phyloP scores from a whole-genome alignment of 2,797 vertebrate species.

The Thaleichthys pacificus region DNA sequence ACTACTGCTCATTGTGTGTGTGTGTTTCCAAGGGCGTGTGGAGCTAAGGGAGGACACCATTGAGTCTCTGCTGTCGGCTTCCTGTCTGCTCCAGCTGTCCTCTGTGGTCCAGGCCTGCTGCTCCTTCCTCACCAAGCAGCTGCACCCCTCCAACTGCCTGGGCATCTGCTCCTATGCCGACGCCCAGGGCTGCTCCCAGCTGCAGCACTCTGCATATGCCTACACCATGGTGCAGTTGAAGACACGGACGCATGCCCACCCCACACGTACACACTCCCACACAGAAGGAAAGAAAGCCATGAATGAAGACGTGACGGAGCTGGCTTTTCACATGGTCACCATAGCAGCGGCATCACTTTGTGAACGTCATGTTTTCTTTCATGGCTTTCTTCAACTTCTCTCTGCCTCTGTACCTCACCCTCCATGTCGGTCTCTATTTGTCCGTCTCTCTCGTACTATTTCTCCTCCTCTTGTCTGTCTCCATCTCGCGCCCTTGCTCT shows the following conservation, averaged over 20 bases:
- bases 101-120: slow-evolving; percentile 96
- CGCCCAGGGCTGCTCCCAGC: slow-evolving; percentile 92
- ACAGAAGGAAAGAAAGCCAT: too few relatives aligned
- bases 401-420: slow-evolving; percentile 36
- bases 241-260: background rate
- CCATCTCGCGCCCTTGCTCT: slow-evolving; percentile 32
- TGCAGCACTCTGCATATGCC: slow-evolving; percentile 93
- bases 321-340: slow-evolving; percentile 85
- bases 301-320: too few relatives aligned
- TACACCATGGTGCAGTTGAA: slow-evolving; percentile 90
- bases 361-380: background rate
- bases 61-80: slow-evolving; percentile 92
- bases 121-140: slow-evolving; percentile 95
- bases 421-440: slow-evolving; percentile 33
- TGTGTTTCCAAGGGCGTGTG: slow-evolving; percentile 80
- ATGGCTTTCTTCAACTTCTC: slow-evolving; percentile 22
- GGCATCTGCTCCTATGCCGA: slow-evolving; percentile 96
- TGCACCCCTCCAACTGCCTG: slow-evolving; percentile 97
- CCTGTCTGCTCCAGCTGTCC: slow-evolving; percentile 93
- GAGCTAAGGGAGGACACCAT: slow-evolving; percentile 97
- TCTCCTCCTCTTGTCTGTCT: slow-evolving; percentile 34
- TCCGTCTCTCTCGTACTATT: slow-evolving; percentile 31
- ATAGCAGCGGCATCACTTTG: slow-evolving; percentile 80
- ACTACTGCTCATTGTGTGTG: background rate
- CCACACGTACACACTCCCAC: slow-evolving; percentile 55